These are phyloP conservation scores for Aspiorhynchus laticeps DNA, from an alignment of 2,113 vertebrate genomes.

Conservation along the genomic window DNA sequence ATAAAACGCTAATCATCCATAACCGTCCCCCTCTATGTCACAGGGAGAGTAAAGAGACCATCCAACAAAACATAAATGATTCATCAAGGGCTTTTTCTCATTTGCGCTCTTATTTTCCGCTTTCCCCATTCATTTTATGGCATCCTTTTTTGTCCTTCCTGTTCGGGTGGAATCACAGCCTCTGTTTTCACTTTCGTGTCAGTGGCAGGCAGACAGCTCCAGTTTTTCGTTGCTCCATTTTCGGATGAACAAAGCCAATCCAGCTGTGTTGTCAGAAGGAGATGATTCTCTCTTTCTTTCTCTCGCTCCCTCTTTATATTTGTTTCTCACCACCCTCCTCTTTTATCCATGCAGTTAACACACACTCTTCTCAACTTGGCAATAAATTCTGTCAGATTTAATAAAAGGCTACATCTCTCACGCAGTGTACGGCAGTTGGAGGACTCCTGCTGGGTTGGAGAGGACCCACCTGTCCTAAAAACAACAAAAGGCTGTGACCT, in stretches of 20 bases:
- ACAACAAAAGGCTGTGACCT: constrained; percentile 13
- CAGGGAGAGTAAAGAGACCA: constrained; percentile 21
- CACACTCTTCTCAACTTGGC: constrained; percentile 52
- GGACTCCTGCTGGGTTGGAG: constrained; percentile 32
- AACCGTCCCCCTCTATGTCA: constrained; percentile 35
- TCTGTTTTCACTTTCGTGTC: constrained; percentile 39
- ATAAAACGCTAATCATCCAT: constrained; percentile 44
- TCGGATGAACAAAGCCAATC: constrained; percentile 58
- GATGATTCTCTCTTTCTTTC: constrained; percentile 54
- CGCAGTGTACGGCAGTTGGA: constrained; percentile 47
- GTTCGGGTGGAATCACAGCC: constrained; percentile 45
- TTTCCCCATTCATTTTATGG: constrained; percentile 28
- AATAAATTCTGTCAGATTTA: constrained; percentile 73
- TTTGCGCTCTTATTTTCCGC: constrained; percentile 13
- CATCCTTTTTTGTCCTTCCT: constrained; percentile 47
- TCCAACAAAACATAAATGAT: constrained; percentile 55
- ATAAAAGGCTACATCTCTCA: constrained; percentile 74
- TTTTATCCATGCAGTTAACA: constrained; percentile 52
- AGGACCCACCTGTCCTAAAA: constrained; percentile 20
- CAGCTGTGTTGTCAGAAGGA: constrained; percentile 71
- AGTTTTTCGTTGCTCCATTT: constrained; percentile 45
- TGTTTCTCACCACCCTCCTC: constrained; percentile 20
- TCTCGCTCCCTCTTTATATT: constrained; percentile 32
- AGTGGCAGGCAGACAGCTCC: constrained; percentile 35
- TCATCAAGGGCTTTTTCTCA: constrained; percentile 48